phyloP scores from a whole-genome alignment of 2,797 vertebrate species.

The Cyprinella venusta region DNA sequence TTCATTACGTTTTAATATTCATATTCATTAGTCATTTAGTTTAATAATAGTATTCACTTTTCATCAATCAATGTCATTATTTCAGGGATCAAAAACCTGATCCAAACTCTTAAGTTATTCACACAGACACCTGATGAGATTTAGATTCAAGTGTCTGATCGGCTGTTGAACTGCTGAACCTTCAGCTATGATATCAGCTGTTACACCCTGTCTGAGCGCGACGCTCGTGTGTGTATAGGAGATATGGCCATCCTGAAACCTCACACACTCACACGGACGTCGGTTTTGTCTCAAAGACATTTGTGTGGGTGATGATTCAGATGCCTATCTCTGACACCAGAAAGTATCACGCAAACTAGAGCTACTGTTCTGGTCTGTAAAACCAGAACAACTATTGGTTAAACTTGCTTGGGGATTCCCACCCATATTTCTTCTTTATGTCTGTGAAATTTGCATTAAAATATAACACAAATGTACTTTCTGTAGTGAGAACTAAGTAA shows the following conservation, averaged over 20 bases:
- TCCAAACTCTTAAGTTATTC: neutral
- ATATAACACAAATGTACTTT: neutral
- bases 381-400: neutral
- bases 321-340: neutral
- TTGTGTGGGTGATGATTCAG: neutral
- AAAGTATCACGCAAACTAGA: neutral
- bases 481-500: neutral
- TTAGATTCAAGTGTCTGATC: constrained; percentile 3
- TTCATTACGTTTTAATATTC: no score
- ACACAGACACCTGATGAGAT: neutral
- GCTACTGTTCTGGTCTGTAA: no score
- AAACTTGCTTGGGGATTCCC: neutral
- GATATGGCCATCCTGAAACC: neutral
- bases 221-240: neutral
- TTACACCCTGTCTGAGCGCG: neutral
- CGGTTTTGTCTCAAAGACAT: neutral
- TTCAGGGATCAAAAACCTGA: neutral
- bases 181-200: neutral
- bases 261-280: neutral
- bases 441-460: neutral
- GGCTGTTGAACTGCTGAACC: neutral
- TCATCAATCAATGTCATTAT: neutral
- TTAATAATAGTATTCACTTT: neutral
- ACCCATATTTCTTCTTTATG: neutral
- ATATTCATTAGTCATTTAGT: no score